A percentile compares a stretch with the other conserved stretches of the same genome.
phyloP scores from a whole-genome alignment of 1,140 invertebrate genomes.

The Bombus consobrinus region DNA sequence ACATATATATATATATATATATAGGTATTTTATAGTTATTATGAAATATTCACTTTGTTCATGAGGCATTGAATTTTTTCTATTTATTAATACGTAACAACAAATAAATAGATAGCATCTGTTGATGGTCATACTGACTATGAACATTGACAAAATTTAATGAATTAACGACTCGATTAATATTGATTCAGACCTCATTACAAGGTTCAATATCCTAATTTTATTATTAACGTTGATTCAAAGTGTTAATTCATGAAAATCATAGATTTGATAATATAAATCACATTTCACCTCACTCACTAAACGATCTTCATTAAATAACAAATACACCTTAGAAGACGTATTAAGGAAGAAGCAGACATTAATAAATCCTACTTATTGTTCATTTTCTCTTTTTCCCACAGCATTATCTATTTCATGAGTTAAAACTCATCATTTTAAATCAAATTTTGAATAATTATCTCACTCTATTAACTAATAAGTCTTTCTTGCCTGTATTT shows the following conservation, averaged over 20 bases:
- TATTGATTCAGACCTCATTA: slow-evolving; percentile 58
- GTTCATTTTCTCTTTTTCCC: slow-evolving; percentile 53
- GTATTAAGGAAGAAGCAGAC: slow-evolving; percentile 74
- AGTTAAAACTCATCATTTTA: slow-evolving; percentile 42
- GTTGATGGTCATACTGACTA: slow-evolving; percentile 78
- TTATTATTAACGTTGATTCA: slow-evolving; percentile 52
- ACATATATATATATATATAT: slow-evolving; percentile 68
- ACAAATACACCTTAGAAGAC: slow-evolving; percentile 78
- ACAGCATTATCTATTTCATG: slow-evolving; percentile 55
- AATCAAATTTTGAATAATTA: slow-evolving; percentile 63
- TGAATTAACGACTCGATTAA: slow-evolving; percentile 66
- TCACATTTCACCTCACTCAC: slow-evolving; percentile 73
- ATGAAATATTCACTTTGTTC: slow-evolving; percentile 78
- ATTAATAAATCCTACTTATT: slow-evolving; percentile 70
- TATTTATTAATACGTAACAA: slow-evolving; percentile 79
- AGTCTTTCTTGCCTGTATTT: slow-evolving; percentile 58
- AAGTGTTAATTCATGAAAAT: slow-evolving; percentile 67
- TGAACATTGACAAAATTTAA: slow-evolving; percentile 78
- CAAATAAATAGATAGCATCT: slow-evolving; percentile 82
- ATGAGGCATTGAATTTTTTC: slow-evolving; percentile 72
- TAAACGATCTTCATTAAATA: slow-evolving; percentile 77
- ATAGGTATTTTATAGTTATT: slow-evolving; percentile 78
- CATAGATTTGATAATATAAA: slow-evolving; percentile 69
- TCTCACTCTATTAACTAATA: slow-evolving; percentile 50
- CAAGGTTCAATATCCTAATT: slow-evolving; percentile 53